phyloP scores from a whole-genome alignment of 2,113 vertebrate genomes.

The Corythaixoides concolor region DNA sequence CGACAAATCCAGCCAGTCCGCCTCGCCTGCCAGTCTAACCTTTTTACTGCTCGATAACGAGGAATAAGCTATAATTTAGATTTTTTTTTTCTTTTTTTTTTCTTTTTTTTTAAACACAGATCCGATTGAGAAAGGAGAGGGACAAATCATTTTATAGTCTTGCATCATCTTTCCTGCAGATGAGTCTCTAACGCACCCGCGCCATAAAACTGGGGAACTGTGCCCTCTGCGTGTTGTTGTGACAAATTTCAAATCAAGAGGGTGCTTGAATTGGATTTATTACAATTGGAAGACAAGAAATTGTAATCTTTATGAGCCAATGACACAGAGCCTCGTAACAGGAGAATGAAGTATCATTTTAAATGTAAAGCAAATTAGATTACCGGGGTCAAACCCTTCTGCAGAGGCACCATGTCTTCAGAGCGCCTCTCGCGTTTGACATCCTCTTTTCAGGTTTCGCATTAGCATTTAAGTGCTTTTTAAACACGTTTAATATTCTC shows the following conservation, averaged over 20 bases:
- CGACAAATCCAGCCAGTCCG: slow-evolving; percentile 51
- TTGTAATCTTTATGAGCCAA: slow-evolving; percentile 74
- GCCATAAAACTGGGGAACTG: slow-evolving; percentile 37
- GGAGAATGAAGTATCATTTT: slow-evolving; percentile 77
- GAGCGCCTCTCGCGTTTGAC: slow-evolving; percentile 29
- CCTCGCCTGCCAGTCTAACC: slow-evolving; percentile 68
- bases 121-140: slow-evolving; percentile 47
- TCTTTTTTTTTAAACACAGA: neutral
- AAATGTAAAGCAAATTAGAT: slow-evolving; percentile 81
- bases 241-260: slow-evolving; percentile 74
- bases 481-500: slow-evolving; percentile 52
- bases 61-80: slow-evolving; percentile 64
- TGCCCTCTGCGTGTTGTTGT: slow-evolving; percentile 72
- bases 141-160: slow-evolving; percentile 37
- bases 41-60: slow-evolving; percentile 69
- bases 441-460: slow-evolving; percentile 54
- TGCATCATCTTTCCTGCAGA: slow-evolving; percentile 56
- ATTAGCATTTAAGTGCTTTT: slow-evolving; percentile 71
- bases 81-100: no score
- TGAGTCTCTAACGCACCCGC: neutral
- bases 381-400: slow-evolving; percentile 73
- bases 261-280: slow-evolving; percentile 76
- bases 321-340: slow-evolving; percentile 70
- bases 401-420: slow-evolving; percentile 48
- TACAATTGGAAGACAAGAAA: slow-evolving; percentile 73